A percentile compares a stretch with the other conserved stretches of the same genome.
These are phyloP conservation scores for Eristalis pertinax DNA, from an alignment of 2,888 invertebrate genomes.

Conservation along the genomic window DNA sequence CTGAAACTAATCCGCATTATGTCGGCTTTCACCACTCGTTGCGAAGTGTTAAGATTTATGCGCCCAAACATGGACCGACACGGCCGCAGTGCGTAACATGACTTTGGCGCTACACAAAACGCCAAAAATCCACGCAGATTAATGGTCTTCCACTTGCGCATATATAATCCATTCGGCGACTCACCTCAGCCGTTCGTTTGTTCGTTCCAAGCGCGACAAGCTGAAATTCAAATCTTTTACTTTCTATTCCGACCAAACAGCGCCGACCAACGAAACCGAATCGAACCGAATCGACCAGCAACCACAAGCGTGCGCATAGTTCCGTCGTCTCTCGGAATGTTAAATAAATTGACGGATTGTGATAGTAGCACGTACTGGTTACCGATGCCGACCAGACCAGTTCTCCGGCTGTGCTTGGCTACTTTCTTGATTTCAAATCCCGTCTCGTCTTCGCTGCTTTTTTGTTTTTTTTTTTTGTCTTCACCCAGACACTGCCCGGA, in stretches of 20 bases:
- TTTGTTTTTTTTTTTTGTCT: background rate
- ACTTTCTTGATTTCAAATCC: conserved; percentile 54
- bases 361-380: conserved; percentile 62
- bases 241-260: conserved; percentile 56
- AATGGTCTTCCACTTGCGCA: conserved; percentile 23
- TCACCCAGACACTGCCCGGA: too few species aligned
- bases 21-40: conserved; percentile 38
- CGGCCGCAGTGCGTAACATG: conserved; percentile 8
- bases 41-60: conserved; percentile 11
- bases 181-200: background rate
- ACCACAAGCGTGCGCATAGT: conserved; percentile 30
- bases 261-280: conserved; percentile 12
- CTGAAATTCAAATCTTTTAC: conserved; percentile 55
- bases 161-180: background rate
- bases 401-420: conserved; percentile 42
- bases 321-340: conserved; percentile 56
- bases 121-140: conserved; percentile 31
- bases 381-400: conserved; percentile 62
- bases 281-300: conserved; percentile 2
- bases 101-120: conserved; percentile 33
- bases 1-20: background rate
- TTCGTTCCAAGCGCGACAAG: background rate
- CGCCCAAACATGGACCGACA: background rate
- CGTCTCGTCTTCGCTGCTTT: background rate
- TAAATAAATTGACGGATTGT: conserved; percentile 62